Evolutionary conservation across 2,888 invertebrate species (phyloP), one percentile per base, ranked within the genome.

Genomic region (Terebella lapidaria): DNA sequence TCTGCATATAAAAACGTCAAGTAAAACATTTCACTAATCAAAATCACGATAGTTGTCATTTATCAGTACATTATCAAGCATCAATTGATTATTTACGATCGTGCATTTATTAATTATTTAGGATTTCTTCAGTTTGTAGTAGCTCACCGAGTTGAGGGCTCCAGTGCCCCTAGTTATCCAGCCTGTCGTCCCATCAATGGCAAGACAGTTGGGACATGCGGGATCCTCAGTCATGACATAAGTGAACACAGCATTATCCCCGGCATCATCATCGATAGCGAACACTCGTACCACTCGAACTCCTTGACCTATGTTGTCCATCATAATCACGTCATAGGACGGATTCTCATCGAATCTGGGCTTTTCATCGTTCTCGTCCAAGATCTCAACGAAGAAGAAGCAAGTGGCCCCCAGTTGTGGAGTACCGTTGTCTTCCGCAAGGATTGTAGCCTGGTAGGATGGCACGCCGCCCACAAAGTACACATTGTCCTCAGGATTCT

Each of bases 321-420:
- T 22, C 4, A 55, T 46, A 1, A 30, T 55, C 25, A 47, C 55
- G 27, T 18, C 4, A 22, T 58, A 58, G 49, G 5, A n/a, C 4
- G 5, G 3, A 3, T 18, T 47, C n/a, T 42, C 51, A 61, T 73
- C 74, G 63, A 78, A 78, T 27, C 64, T 58, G 0, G 78, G 77
- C 2, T 61, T 49, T 20, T 77, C 71, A 63, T 77, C 74, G 62
- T 77, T 77, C 25, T 70, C 63, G 57, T 78, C 78, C 3, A 62
- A 64, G 22, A 78, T 71, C 20, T 59, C 63, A 1, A 75, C 70
- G 60, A 71, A 71, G 80, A 99, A 97, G 3, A 96, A 96, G 81
- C 97, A 99, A 67, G 96, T 95, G 28, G 96, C 96, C 82, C 96
- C 95, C 69, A 97, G 82, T 0, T 94, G 94, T 1, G 95, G 95